Evolutionary conservation across 2,888 invertebrate genomes (phyloP), one percentile per base, ranked within the genome.

Genomic region (Lycocerus yunnanus): DNA sequence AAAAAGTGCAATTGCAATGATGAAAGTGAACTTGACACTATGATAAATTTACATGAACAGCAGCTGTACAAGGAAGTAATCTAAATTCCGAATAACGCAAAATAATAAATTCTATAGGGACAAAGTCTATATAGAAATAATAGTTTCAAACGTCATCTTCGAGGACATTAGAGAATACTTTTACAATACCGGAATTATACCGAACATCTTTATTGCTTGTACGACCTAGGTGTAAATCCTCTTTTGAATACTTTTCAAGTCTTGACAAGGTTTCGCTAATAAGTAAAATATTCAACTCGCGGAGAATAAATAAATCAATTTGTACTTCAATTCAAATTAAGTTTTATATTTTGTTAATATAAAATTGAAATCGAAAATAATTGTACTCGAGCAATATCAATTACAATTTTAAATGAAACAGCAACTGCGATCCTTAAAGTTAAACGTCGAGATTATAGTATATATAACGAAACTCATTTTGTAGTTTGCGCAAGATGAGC

Each of bases 51-150:
- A 71, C 74, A 70, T 58, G 60, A 75, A 74, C 77, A 76, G 78
- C 77, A 76, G 78, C 73, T 73, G 74, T 71, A 79, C 67, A 66
- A 79, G 76, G 78, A 78, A 78, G 76, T 76, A 75, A 79, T 78
- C 75, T 78, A 79, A 77, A 79, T 78, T 78, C 76, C 66, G 27
- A 69, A 73, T 73, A 69, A 73, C 27, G 20, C 27, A 16, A 60
- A 70, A 67, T 73, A 66, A 73, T 66, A 74, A 70, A 66, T 74
- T 70, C 58, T 27, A 69, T 65, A 24, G 18, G 66, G 59, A 66
- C 72, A 72, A 72, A 72, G 72, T 72, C 71, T 71, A 65, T 18
- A 27, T 15, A 58, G 61, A 61, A 68, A 61, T 72, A 68, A 72
- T 72, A 60, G 65, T 58, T 68, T 65, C 11, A 63, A 16, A 20